Base-by-base conservation (phyloP, 2,113 vertebrate genomes). In the Amia ocellicauda region DNA sequence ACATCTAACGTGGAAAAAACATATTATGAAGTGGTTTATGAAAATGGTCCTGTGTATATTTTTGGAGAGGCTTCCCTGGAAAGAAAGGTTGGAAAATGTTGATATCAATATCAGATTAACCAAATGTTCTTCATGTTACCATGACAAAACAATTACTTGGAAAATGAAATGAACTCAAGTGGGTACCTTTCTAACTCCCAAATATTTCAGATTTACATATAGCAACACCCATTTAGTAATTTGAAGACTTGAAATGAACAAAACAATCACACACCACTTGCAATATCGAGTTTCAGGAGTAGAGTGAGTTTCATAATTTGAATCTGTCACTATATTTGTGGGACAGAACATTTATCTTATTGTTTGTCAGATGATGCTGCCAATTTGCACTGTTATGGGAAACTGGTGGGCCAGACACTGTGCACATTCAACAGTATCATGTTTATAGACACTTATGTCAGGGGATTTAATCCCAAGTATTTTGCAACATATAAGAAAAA, bases 61-160 rank as follows among this genome's bases (percentile, higher is more conserved):
- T 71, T 78, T 54, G 61, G 42, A 22, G 24, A 62, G 0, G 10
- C 13, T 11, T 24, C 29, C 70, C 59, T 58, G 23, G 28, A 75
- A 68, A 70, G 45, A 75, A 69, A 69, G 45, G 58, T 51, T 54
- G 66, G 63, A 70, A 74, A 60, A 55, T 66, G 47, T n/a, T n/a
- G n/a, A n/a, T n/a, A n/a, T n/a, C n/a, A n/a, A n/a, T n/a, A n/a
- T n/a, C n/a, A n/a, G n/a, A n/a, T n/a, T n/a, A n/a, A n/a, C n/a
- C n/a, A n/a, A n/a, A n/a, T n/a, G n/a, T n/a, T 24, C 67, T 74
- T 76, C 66, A 72, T 9, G 1, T 0, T 19, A 3, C 24, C 24
- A 54, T 42, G 52, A 64, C n/a, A 58, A 27, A 17, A 40, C 16
- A 16, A 64, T 70, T 59, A n/a, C 53, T 64, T 14, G 58, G 62